Base-by-base conservation (phyloP, 2,113 vertebrate genomes). In the Antennarius striatus region DNA sequence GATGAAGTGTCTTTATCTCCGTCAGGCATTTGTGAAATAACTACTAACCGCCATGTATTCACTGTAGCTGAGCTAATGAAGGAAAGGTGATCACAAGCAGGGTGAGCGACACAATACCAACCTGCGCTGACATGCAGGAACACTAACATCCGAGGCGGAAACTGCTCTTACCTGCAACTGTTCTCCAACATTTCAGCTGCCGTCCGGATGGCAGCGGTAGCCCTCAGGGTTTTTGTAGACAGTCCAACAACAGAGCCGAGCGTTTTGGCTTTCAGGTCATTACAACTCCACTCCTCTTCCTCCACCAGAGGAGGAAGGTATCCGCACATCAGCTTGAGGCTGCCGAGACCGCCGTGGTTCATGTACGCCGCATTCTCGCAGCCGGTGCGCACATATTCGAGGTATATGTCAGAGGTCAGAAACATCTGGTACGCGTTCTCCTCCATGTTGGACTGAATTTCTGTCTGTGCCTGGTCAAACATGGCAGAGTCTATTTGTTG, bases 351-450 rank as follows among this genome's bases (percentile, higher is more conserved):
- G 15, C 82, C 87, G 57, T 90, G 89, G 82, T 77, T 94, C 50
- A 94, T 85, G 86, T 96, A 95, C 12, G 93, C 91, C 0, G 94
- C 91, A 79, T 96, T 98, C 85, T 99, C 97, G 73, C 95, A 96
- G 68, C 97, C 98, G 17, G 93, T 94, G 91, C 95, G 92, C 74
- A 96, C 95, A 42, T 98, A 99, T 71, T 98, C 95, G 83, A 98
- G 96, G 96, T 98, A 99, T 91, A 99, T 95, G 86, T 99, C 96
- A 79, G 97, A 99, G 85, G 95, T 96, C 85, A 99, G 72, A 80
- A 99, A 99, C 94, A 95, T 95, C 93, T 97, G 98, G 95, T 99
- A 99, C 45, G 96, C 95, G 50, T 96, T 98, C 88, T 98, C 96
- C 87, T 99, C 97, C 97, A 99, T 98, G 90, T 94, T 91, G 2